Evolutionary conservation across 2,888 invertebrate genomes (phyloP), one percentile per base, ranked within the genome.

Genomic region (Neelides folsomi): DNA sequence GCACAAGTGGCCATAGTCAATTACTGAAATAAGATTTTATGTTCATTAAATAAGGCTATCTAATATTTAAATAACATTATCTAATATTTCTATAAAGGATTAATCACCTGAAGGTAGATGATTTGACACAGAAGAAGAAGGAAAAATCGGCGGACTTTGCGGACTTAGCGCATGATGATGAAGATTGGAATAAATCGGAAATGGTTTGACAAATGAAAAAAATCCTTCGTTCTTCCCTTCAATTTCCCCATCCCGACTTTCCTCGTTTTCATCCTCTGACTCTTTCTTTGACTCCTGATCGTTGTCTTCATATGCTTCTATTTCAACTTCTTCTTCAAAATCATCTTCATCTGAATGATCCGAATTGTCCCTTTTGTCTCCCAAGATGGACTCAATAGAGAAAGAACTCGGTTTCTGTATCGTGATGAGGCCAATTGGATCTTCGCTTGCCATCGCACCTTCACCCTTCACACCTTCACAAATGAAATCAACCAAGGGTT

Each of bases 301-400:
- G 13, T 50, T 37, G 15, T 34, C 19, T 39, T 13, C n/a, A 15
- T 16, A 13, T 7, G 20, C 16, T 8, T 46, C 38, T n/a, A 27
- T 37, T 2, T 50, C 39, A 9, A 39, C 47, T n/a, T 57, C 54
- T 5, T 47, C 38, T n/a, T 54, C 53, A 20, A 44, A 42, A 8
- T 46, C 50, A 15, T 42, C 50, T 5, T 42, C 50, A 54, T 54
- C 42, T 6, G 45, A 12, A 36, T 53, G 47, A 37, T 46, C 36
- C 37, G 20, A n/a, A 41, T 44, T 41, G 2, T 42, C 43, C 9
- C 36, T 19, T 12, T 39, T 20, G 20, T 51, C 42, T 19, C 36
- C 34, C n/a, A 60, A 47, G 40, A 60, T 60, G 0, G 60, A 56
- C 20, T 60, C 60, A 42, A 60, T 60, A 2, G 58, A 58, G 42